These are phyloP conservation scores for Ectropis crepuscularia DNA, from an alignment of 2,888 invertebrate species.

Conservation along the genomic window DNA sequence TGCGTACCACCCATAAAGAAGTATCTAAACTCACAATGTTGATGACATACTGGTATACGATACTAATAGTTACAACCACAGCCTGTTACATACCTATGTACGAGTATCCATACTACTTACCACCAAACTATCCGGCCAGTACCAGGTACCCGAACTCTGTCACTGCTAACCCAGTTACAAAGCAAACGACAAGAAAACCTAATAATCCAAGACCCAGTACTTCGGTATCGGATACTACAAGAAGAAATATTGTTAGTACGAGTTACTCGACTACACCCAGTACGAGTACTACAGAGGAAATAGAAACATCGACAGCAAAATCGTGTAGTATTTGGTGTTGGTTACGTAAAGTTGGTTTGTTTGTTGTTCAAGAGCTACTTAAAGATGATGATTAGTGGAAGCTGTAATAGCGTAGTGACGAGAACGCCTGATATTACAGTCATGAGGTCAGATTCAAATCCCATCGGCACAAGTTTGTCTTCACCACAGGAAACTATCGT, in stretches of 20 bases:
- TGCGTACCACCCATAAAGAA: neutral
- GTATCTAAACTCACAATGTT: neutral
- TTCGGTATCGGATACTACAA: neutral
- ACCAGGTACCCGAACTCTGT: slow-evolving; percentile 18
- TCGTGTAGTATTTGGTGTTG: slow-evolving; percentile 64
- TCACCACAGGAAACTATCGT: too few relatives aligned
- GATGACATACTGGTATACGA: slow-evolving; percentile 2
- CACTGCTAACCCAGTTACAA: slow-evolving; percentile 10
- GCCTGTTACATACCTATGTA: slow-evolving; percentile 37
- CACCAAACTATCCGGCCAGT: slow-evolving; percentile 18
- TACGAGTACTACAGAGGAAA: slow-evolving; percentile 8
- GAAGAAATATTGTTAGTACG: slow-evolving; percentile 10
- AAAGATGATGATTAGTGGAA: slow-evolving; percentile 50
- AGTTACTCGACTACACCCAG: slow-evolving; percentile 10
- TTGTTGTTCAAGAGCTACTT: slow-evolving; percentile 62
- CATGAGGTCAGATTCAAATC: too few relatives aligned
- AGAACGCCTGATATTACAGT: too few relatives aligned
- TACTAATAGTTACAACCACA: neutral
- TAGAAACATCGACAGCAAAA: slow-evolving; percentile 27
- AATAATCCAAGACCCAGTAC: slow-evolving; percentile 9
- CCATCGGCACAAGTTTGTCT: too few relatives aligned
- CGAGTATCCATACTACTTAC: slow-evolving; percentile 18
- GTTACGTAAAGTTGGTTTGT: slow-evolving; percentile 60
- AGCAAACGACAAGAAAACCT: slow-evolving; percentile 10
- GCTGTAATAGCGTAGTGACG: neutral